Evolutionary conservation across 2,113 vertebrate species (phyloP).

Genomic region (Crocuta crocuta): DNA sequence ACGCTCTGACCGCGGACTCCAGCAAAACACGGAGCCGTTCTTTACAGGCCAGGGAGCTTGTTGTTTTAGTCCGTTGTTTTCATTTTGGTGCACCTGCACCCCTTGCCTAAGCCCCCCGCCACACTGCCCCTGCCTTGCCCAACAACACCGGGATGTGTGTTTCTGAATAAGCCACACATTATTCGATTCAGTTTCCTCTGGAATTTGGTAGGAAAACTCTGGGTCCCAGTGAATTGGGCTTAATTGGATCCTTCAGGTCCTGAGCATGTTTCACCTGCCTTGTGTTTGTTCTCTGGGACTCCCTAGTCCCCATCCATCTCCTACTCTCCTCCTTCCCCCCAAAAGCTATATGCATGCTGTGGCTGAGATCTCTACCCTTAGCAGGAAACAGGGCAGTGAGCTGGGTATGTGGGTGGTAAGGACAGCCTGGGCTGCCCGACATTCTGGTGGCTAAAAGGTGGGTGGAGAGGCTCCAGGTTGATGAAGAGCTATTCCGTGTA

Average conservation of each 20-base stretch:
- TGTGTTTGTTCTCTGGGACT: slow-evolving; percentile 60
- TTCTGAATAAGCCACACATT: slow-evolving; percentile 76
- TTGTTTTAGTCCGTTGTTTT: slow-evolving; percentile 80
- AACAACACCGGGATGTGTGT: slow-evolving; percentile 70
- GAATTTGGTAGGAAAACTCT: slow-evolving; percentile 78
- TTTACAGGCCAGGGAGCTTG: slow-evolving; percentile 70
- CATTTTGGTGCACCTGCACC: slow-evolving; percentile 78
- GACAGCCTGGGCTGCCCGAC: not conserved
- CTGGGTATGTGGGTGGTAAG: slow-evolving; percentile 45
- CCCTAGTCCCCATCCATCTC: not conserved
- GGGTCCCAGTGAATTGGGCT: slow-evolving; percentile 62
- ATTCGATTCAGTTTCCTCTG: slow-evolving; percentile 65
- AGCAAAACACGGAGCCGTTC: slow-evolving; percentile 65
- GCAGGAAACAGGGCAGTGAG: not conserved
- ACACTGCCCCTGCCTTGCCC: slow-evolving; percentile 46
- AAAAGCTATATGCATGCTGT: not conserved
- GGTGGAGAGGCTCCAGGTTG: not conserved
- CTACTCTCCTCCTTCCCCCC: not conserved
- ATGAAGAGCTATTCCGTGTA: slow-evolving; percentile 74
- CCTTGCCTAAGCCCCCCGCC: slow-evolving; percentile 69
- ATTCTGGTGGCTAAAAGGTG: slow-evolving; percentile 59
- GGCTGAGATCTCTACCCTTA: not conserved
- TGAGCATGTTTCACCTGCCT: slow-evolving; percentile 60
- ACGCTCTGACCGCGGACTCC: not conserved
- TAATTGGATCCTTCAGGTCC: slow-evolving; percentile 72